Evolutionary conservation across 2,888 invertebrate species (phyloP), one percentile per base, ranked within the genome.

Genomic region (Caenorhabditis sinica): DNA sequence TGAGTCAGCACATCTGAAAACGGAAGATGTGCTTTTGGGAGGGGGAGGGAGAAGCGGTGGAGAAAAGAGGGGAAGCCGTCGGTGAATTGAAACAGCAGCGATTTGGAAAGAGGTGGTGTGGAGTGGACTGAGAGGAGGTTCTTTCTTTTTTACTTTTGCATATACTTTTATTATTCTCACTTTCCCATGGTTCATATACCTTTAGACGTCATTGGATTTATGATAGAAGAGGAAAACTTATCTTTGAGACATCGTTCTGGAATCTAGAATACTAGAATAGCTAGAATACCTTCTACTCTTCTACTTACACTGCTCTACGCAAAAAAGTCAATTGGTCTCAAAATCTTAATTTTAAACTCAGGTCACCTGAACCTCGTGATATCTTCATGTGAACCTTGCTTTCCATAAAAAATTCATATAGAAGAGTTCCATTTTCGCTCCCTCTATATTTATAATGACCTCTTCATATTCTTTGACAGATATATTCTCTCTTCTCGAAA

Each of bases 61-160:
- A n/a, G 33, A 45, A 13, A 33, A 36, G 23, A 9, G 56, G 56
- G 69, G 69, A 69, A 56, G 69, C 68, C 68, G 53, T 56, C 56
- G 69, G 69, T 69, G 69, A 69, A 53, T 53, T 69, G 68, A 69
- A 69, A 69, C 69, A 69, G 69, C 69, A 56, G 56, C 69, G 69
- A 69, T 69, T 69, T 69, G 25, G 69, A 30, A 61, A 23, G 3
- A 23, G 28, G 65, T n/a, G 66, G 43, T 45, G 66, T 30, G 53
- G 28, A 36, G 28, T 33, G 53, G 68, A 65, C 25, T 30, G 33
- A 20, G 33, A n/a, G 17, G 11, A 17, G 36, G 53, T 53, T 40
- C 25, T 51, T 56, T 40, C 51, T 56, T 56, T 56, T 69, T 56
- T 40, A 56, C 56, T 69, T 56, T 28, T 53, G n/a, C 20, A 51